Evolutionary conservation across 37 sponge, comb jelly and placozoan species (phyloP), one percentile per base, ranked within the genome.

Genomic region (Corticium candelabrum): DNA sequence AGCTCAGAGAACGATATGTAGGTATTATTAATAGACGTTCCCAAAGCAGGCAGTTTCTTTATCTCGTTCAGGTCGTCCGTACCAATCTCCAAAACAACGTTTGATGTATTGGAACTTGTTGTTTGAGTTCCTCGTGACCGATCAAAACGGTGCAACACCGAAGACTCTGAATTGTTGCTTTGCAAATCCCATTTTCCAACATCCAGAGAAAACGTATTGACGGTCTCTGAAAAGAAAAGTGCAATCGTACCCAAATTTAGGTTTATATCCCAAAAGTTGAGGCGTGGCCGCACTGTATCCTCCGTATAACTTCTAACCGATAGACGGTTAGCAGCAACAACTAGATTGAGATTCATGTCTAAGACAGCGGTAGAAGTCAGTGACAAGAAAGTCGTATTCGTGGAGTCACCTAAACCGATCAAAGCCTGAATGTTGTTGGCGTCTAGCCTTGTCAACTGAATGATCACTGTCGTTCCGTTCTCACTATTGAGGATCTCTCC

Each of bases 201-300:
- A 21, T 11, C 62, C 15, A 50, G 62, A 11, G 62, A 50, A 27
- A 27, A 27, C 62, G 38, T 38, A 43, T 94, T 87, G 29, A 90
- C 87, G 35, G 95, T 90, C 67, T 94, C 95, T 74, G 88, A 82
- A 77, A 79, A 94, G 0, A 85, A 82, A 2, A 90, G 77, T 3
- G 35, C 29, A 15, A 80, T 39, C 21, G 72, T 3, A 4, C 95
- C 95, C 2, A 32, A 5, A 71, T 87, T 77, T 84, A 94, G 39
- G 71, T 94, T 91, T 37, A 94, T 81, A 32, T 50, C 69, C 88
- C 88, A 94, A 2, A 36, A 33, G 34, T 86, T 82, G 5, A 94
- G 76, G 3, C 40, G 35, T 1, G 95, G 95, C 5, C 31, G 35
- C 7, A 89, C 90, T 2, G 82, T 85, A 78, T 94, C 95, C 71